Conservation (phyloP, 2,113 vertebrate species). For the Oreochromis niloticus region DNA sequence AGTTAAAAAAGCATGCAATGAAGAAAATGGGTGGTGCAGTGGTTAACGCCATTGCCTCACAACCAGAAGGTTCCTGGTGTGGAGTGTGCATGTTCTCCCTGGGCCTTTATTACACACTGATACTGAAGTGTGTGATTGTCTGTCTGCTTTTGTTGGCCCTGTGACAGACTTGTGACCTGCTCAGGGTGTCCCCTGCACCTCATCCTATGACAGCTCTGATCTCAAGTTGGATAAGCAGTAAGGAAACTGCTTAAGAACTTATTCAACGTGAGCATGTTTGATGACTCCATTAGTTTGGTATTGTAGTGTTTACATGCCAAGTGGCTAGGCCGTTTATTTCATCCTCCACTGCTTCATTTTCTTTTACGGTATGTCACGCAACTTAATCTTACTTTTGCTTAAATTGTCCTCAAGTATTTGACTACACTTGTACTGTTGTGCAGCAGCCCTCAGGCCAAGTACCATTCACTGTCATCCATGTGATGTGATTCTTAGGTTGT, state of each 20-base stretch:
- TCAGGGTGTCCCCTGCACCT: background rate
- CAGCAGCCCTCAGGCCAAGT: background rate
- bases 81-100: background rate
- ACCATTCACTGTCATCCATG: background rate
- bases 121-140: background rate
- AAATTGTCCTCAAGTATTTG: background rate
- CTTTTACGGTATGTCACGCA: background rate
- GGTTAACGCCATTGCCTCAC: background rate
- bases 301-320: background rate
- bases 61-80: background rate
- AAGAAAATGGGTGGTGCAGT: background rate
- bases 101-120: background rate
- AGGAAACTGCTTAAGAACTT: background rate
- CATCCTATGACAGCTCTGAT: background rate
- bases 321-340: background rate
- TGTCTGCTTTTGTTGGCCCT: background rate
- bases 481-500: background rate
- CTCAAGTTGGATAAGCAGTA: background rate
- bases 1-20: background rate
- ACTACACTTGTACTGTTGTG: background rate
- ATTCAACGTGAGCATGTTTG: background rate
- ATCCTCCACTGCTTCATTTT: background rate
- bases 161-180: background rate
- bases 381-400: background rate
- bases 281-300: background rate